Conservation (phyloP, 2,113 vertebrate species). For the Myotis lucifugus region DNA sequence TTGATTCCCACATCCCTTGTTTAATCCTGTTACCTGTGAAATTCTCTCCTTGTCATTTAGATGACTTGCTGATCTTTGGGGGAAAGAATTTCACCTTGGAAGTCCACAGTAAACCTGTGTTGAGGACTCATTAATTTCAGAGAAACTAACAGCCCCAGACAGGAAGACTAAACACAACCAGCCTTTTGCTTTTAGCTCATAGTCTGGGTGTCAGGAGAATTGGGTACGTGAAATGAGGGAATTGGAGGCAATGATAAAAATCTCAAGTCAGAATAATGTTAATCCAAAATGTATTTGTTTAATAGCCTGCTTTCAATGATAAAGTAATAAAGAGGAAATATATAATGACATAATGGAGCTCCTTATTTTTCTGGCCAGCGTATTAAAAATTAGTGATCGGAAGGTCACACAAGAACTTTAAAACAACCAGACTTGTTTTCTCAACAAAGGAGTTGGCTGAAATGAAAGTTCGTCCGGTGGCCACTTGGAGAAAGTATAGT, state of each 20-base stretch:
- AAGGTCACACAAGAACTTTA: slow-evolving; percentile 10
- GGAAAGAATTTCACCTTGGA: neutral
- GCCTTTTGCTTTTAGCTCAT: neutral
- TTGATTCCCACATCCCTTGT: neutral
- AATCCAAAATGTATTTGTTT: slow-evolving; percentile 45
- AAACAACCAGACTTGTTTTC: slow-evolving; percentile 10
- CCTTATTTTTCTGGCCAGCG: slow-evolving; percentile 19
- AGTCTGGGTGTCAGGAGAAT: neutral
- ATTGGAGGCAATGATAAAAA: neutral
- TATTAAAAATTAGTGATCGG: slow-evolving; percentile 15
- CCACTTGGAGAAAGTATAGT: neutral
- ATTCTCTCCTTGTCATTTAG: neutral
- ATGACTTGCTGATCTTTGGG: neutral
- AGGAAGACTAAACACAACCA: no score
- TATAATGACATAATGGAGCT: neutral
- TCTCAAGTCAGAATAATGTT: slow-evolving; percentile 23
- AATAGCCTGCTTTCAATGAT: neutral
- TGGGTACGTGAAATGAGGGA: neutral
- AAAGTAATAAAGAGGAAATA: slow-evolving; percentile 38
- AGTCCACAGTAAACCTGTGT: neutral
- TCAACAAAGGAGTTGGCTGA: neutral
- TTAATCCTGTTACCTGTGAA: neutral
- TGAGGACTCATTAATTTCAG: neutral
- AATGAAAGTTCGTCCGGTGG: neutral
- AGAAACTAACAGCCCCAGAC: neutral